Evolutionary conservation across 2,113 vertebrate species (phyloP).

Genomic region (Pavo muticus): DNA sequence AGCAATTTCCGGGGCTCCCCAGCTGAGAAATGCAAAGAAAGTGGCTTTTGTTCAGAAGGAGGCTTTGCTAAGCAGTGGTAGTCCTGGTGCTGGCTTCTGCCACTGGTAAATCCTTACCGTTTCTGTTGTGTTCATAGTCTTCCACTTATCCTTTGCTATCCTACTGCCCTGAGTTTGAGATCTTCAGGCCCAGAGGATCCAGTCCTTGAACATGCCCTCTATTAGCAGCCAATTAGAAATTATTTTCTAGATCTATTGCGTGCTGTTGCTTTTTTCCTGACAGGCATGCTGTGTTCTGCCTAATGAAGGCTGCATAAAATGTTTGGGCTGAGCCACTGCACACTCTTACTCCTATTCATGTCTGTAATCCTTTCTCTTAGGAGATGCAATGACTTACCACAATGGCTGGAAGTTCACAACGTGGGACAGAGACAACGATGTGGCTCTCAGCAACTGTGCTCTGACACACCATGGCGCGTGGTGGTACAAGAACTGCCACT

Average conservation of each 20-base stretch:
- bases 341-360: not conserved
- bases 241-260: not conserved
- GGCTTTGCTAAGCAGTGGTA: not conserved
- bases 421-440: constrained; percentile 88
- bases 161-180: not conserved
- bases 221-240: not conserved
- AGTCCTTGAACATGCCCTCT: not conserved
- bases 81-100: not conserved
- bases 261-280: not conserved
- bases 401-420: constrained; percentile 88
- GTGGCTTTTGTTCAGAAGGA: not conserved
- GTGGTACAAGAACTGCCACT: constrained; percentile 93
- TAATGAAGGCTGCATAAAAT: not conserved
- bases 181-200: not conserved
- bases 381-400: constrained; percentile 90
- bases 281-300: not conserved
- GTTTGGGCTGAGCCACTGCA: not conserved
- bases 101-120: not conserved
- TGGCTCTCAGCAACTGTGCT: constrained; percentile 89
- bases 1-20: not conserved
- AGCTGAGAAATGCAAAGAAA: not conserved
- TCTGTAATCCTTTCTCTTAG: constrained; percentile 63
- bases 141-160: not conserved
- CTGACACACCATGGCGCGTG: constrained; percentile 85
- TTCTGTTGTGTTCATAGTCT: not conserved